Conservation (phyloP, 2,888 invertebrate species). For the Ophraella communa region DNA sequence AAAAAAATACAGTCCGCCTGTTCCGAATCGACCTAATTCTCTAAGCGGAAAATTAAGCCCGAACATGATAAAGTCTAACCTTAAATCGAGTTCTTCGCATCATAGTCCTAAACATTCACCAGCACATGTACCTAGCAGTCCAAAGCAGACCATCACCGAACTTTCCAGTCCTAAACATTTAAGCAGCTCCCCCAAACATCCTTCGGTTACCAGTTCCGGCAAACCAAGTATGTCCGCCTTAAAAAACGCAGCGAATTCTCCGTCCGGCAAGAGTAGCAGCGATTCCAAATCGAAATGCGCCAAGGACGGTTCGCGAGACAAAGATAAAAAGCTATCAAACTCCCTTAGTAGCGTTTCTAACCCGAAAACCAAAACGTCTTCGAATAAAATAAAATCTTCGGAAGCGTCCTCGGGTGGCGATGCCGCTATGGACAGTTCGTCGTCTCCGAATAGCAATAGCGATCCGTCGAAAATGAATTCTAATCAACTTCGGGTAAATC, state of each 20-base stretch:
- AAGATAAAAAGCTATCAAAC: slow-evolving; percentile 47
- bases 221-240: slow-evolving; percentile 89
- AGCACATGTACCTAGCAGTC: slow-evolving; percentile 70
- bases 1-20: slow-evolving; percentile 75
- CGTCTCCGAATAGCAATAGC: slow-evolving; percentile 63
- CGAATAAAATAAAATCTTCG: slow-evolving; percentile 71
- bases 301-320: slow-evolving; percentile 57
- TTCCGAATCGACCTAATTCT: slow-evolving; percentile 69
- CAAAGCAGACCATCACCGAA: slow-evolving; percentile 72
- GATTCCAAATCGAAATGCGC: slow-evolving; percentile 60
- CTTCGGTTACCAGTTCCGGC: slow-evolving; percentile 72
- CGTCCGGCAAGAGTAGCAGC: slow-evolving; percentile 69
- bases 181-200: slow-evolving; percentile 78
- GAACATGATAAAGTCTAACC: slow-evolving; percentile 63
- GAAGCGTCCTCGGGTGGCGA: slow-evolving; percentile 61
- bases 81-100: slow-evolving; percentile 64
- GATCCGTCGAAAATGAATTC: slow-evolving; percentile 67
- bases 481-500: slow-evolving; percentile 69
- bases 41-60: slow-evolving; percentile 68
- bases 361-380: slow-evolving; percentile 61
- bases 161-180: slow-evolving; percentile 81
- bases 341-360: slow-evolving; percentile 43
- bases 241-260: slow-evolving; percentile 79
- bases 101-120: slow-evolving; percentile 80
- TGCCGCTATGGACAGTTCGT: slow-evolving; percentile 54